Evolutionary conservation across 1,140 invertebrate species (phyloP).

Genomic region (Battus philenor): DNA sequence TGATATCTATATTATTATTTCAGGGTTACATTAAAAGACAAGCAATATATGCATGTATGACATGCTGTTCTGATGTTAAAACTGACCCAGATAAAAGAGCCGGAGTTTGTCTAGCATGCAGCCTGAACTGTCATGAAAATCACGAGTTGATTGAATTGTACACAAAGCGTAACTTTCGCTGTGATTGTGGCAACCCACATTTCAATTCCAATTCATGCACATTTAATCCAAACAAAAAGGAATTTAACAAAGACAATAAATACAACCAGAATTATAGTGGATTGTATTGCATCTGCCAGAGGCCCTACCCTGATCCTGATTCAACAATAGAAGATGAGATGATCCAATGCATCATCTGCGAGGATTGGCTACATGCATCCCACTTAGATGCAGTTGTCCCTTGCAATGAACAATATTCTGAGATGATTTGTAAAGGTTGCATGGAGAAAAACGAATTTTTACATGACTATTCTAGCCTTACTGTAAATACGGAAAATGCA

Average conservation of each 20-base stretch:
- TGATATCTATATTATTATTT: conserved; percentile 38
- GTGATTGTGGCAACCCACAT: conserved; percentile 97
- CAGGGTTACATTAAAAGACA: conserved; percentile 96
- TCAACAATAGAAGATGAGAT: conserved; percentile 90
- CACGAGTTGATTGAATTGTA: conserved; percentile 98
- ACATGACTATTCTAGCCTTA: conserved; percentile 80
- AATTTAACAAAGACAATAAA: conserved; percentile 84
- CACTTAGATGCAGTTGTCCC: conserved; percentile 82
- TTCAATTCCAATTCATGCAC: conserved; percentile 85
- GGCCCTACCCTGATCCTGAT: conserved; percentile 96
- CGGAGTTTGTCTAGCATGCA: conserved; percentile 96
- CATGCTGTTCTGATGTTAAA: conserved; percentile 84
- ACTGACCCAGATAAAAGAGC: conserved; percentile 79
- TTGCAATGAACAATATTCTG: conserved; percentile 80
- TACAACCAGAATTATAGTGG: conserved; percentile 98
- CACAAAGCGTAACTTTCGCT: conserved; percentile 97
- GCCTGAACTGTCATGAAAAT: conserved; percentile 95
- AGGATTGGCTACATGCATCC: conserved; percentile 97
- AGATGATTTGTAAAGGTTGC: conserved; percentile 87
- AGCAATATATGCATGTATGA: conserved; percentile 95
- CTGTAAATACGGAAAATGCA: conserved; percentile 43
- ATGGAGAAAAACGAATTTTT: conserved; percentile 87
- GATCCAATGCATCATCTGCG: conserved; percentile 97
- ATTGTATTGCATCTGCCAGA: conserved; percentile 93
- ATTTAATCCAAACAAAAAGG: conserved; percentile 82